Conservation (phyloP, 2,797 vertebrate species). For the Enteromius treurensis region DNA sequence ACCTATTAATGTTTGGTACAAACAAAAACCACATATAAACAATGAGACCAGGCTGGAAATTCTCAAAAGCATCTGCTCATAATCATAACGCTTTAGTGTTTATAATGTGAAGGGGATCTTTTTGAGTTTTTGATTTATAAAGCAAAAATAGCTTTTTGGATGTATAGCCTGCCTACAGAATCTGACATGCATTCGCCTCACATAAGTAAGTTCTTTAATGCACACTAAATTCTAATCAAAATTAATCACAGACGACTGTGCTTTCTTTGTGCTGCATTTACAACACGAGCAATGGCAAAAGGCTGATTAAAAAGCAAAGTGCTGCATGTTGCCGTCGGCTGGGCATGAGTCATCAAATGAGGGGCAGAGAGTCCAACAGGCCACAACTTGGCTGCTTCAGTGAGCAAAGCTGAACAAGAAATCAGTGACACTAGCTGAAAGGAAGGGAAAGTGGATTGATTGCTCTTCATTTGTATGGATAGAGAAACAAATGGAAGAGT, state of each 20-base stretch:
- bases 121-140: background rate
- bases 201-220: background rate
- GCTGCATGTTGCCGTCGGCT: background rate
- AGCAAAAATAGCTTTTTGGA: background rate
- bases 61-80: background rate
- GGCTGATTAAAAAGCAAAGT: conserved; percentile 21
- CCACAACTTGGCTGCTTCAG: background rate
- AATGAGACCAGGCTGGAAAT: background rate
- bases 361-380: background rate
- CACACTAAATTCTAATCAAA: background rate
- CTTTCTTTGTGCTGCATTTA: background rate
- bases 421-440: conserved; percentile 21
- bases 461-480: conserved; percentile 4
- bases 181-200: background rate
- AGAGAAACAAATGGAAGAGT: background rate
- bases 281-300: background rate
- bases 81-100: background rate
- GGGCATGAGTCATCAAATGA: conserved; percentile 30
- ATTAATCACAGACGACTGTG: background rate
- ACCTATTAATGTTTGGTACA: background rate
- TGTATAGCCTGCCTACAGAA: background rate
- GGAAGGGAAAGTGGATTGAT: background rate
- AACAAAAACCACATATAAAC: background rate
- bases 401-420: background rate
- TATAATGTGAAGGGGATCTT: background rate